These are phyloP conservation scores for Axis porcinus DNA, from an alignment of 2,113 vertebrate species.

Conservation along the genomic window DNA sequence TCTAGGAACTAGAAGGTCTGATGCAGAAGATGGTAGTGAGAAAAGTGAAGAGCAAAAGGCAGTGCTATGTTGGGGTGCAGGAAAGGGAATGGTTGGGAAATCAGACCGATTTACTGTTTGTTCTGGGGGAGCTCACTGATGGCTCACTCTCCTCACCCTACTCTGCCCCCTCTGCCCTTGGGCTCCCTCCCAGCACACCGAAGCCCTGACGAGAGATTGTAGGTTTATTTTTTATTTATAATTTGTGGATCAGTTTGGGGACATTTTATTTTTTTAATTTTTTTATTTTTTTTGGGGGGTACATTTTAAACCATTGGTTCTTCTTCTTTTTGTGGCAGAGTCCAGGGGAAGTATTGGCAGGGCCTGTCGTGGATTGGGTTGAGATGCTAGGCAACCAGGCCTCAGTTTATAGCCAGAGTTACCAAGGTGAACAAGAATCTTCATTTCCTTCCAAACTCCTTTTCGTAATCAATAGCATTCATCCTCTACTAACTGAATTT, in stretches of 20 bases:
- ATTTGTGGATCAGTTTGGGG: not conserved
- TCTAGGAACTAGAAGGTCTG: not conserved
- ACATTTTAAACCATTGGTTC: not conserved
- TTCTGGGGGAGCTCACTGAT: not conserved
- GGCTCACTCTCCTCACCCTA: not conserved
- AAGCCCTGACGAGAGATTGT: not conserved
- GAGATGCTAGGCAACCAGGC: slow-evolving; percentile 7
- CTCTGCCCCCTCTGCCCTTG: not conserved
- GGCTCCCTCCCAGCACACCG: not conserved
- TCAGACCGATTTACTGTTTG: not conserved
- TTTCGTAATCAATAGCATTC: not conserved
- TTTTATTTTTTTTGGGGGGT: not conserved
- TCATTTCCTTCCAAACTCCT: not conserved
- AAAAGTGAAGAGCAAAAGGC: not conserved
- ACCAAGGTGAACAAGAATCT: not conserved
- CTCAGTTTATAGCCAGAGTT: not conserved
- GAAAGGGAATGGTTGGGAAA: not conserved
- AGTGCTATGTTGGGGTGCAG: not conserved
- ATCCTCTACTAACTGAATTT: not conserved
- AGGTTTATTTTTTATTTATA: slow-evolving; percentile 19
- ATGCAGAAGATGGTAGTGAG: not conserved
- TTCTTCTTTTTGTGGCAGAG: not conserved
- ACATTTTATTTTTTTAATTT: not conserved
- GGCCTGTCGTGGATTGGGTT: not conserved
- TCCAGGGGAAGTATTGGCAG: not conserved